A percentile compares a stretch with the other conserved stretches of the same genome.
phyloP scores from a whole-genome alignment of 2,888 invertebrate genomes.

The Salticus scenicus region DNA sequence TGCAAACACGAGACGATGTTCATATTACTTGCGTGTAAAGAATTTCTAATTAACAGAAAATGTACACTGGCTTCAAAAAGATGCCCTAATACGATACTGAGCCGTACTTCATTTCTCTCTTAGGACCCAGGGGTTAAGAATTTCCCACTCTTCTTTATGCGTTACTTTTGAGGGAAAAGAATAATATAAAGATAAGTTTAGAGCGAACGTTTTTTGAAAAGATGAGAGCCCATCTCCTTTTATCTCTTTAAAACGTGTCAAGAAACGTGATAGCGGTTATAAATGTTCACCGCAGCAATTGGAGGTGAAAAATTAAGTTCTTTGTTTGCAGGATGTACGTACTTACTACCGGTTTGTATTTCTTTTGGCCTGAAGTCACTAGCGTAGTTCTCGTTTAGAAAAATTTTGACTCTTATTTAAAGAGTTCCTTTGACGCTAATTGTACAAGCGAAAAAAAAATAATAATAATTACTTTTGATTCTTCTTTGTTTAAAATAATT shows the following conservation, averaged over 20 bases:
- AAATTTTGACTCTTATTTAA: too few species aligned
- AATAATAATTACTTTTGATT: too few species aligned
- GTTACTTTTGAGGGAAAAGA: conserved; percentile 5
- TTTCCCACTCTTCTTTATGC: background rate
- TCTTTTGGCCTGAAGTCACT: background rate
- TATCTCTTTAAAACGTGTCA: conserved; percentile 57
- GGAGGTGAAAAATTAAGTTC: conserved; percentile 51
- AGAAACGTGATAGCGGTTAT: conserved; percentile 61
- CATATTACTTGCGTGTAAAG: conserved; percentile 64
- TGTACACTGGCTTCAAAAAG: conserved; percentile 55
- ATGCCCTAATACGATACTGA: conserved; percentile 58
- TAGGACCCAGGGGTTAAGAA: conserved; percentile 30
- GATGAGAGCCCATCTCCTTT: conserved; percentile 29
- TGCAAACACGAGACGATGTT: conserved; percentile 60
- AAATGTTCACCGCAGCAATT: conserved; percentile 45
- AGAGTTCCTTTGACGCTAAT: too few species aligned
- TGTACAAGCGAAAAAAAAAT: too few species aligned
- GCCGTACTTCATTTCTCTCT: conserved; percentile 55
- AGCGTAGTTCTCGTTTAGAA: too few species aligned
- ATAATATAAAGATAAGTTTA: conserved; percentile 4
- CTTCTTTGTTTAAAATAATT: too few species aligned
- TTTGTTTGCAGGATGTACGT: conserved; percentile 22
- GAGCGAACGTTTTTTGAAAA: background rate
- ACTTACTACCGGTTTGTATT: conserved; percentile 15
- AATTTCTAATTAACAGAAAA: conserved; percentile 69